Evolutionary conservation across 2,888 invertebrate species (phyloP).

Genomic region (Luperina testacea): DNA sequence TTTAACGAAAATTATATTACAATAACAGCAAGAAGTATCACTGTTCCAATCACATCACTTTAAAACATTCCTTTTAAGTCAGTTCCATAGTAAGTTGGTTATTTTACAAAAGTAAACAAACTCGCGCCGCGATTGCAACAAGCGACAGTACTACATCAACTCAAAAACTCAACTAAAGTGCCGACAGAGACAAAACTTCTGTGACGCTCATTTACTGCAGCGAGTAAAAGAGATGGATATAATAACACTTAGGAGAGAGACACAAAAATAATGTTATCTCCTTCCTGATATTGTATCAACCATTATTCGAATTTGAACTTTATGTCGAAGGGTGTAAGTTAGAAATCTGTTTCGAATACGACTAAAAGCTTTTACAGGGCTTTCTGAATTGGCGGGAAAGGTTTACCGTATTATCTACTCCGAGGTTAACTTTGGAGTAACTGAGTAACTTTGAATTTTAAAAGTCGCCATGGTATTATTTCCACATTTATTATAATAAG

Average conservation of each 20-base stretch:
- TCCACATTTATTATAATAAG: not conserved
- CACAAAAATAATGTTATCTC: conserved; percentile 61
- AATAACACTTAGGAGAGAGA: conserved; percentile 68
- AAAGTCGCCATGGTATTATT: conserved; percentile 21
- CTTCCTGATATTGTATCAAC: conserved; percentile 23
- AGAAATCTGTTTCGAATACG: conserved; percentile 43
- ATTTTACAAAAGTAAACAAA: conserved; percentile 76
- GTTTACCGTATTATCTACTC: conserved; percentile 61
- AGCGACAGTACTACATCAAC: conserved; percentile 64
- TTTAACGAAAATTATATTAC: conserved; percentile 69
- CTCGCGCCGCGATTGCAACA: conserved; percentile 55
- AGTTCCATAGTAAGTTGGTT: conserved; percentile 57
- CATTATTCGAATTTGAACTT: conserved; percentile 30
- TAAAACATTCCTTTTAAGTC: conserved; percentile 58
- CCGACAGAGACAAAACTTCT: conserved; percentile 62
- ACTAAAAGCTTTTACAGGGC: conserved; percentile 55
- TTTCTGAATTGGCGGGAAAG: conserved; percentile 82
- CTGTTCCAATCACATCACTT: conserved; percentile 75
- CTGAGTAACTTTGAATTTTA: conserved; percentile 22
- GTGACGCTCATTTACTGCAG: conserved; percentile 28
- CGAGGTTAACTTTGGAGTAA: conserved; percentile 46
- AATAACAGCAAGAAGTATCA: conserved; percentile 57
- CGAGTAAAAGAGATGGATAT: conserved; percentile 75
- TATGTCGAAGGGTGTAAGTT: accelerated
- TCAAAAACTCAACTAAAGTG: conserved; percentile 75